A percentile compares a stretch with the other conserved stretches of the same genome.
Conservation (phyloP, 2,888 invertebrate genomes). For the Hoplodrina ambigua region DNA sequence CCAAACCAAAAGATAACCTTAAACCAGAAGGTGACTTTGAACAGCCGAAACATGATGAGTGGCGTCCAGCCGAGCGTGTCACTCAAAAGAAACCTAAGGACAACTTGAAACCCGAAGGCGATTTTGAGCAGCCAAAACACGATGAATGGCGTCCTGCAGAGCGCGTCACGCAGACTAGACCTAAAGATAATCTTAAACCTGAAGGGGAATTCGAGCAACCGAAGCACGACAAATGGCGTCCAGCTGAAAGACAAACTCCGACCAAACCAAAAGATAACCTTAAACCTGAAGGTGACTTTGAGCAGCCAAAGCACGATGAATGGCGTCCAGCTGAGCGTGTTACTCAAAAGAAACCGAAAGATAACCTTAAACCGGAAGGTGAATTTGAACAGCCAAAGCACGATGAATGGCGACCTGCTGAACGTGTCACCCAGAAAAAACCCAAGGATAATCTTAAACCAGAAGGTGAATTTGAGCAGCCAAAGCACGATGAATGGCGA, state of each 20-base stretch:
- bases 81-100: slow-evolving; percentile 82
- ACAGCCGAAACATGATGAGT: too few relatives aligned
- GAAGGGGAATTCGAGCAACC: slow-evolving; percentile 89
- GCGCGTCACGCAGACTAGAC: slow-evolving; percentile 76
- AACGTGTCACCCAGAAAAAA: slow-evolving; percentile 75
- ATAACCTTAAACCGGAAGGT: slow-evolving; percentile 58
- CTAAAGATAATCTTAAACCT: slow-evolving; percentile 86
- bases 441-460: slow-evolving; percentile 89
- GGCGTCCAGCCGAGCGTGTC: slow-evolving; percentile 77
- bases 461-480: slow-evolving; percentile 87
- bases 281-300: slow-evolving; percentile 89
- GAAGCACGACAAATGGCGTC: slow-evolving; percentile 79
- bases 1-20: too few relatives aligned
- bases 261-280: slow-evolving; percentile 87
- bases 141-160: slow-evolving; percentile 80
- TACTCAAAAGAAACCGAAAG: slow-evolving; percentile 81
- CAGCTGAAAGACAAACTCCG: slow-evolving; percentile 64
- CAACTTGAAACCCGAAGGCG: slow-evolving; percentile 89
- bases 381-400: too few relatives aligned
- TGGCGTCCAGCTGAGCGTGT: slow-evolving; percentile 86
- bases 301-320: slow-evolving; percentile 83
- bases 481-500: slow-evolving; percentile 78
- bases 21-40: too few relatives aligned
- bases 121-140: slow-evolving; percentile 78
- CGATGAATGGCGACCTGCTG: slow-evolving; percentile 71